These are phyloP conservation scores for Elachura formosa DNA, from an alignment of 2,113 vertebrate genomes.

Conservation along the genomic window DNA sequence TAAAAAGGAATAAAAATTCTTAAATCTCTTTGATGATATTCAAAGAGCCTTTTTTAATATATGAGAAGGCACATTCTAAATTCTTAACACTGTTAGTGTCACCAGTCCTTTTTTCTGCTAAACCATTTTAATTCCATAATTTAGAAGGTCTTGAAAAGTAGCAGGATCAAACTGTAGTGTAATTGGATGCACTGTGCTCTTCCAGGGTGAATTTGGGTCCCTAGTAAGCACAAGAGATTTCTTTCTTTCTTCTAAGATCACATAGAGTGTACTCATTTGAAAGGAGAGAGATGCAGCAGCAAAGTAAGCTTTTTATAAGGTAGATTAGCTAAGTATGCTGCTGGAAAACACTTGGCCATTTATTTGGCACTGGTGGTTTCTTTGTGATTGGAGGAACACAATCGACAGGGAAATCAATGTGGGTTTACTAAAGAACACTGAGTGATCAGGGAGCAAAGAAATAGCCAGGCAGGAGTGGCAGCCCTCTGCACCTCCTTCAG, in stretches of 20 bases:
- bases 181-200: conserved; percentile 39
- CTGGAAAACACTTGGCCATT: conserved; percentile 55
- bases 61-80: conserved; percentile 69
- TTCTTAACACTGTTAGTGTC: conserved; percentile 72
- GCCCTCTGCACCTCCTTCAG: neutral
- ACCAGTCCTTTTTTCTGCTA: conserved; percentile 46
- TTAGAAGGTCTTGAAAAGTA: conserved; percentile 67
- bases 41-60: conserved; percentile 73
- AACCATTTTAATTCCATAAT: conserved; percentile 73
- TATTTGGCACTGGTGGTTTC: conserved; percentile 47
- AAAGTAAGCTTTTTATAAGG: conserved; percentile 8
- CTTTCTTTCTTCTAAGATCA: conserved; percentile 28
- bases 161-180: conserved; percentile 37
- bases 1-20: conserved; percentile 74
- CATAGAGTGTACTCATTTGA: neutral
- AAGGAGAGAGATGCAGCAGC: neutral
- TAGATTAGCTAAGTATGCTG: conserved; percentile 28
- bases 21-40: conserved; percentile 78
- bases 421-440: conserved; percentile 41
- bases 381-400: conserved; percentile 66
- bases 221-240: conserved; percentile 16
- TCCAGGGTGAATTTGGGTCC: conserved; percentile 27
- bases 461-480: neutral
- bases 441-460: conserved; percentile 31
- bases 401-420: conserved; percentile 68